Base-by-base conservation (phyloP, 2,888 invertebrate species). In the Hirtodrosophila alboralis region DNA sequence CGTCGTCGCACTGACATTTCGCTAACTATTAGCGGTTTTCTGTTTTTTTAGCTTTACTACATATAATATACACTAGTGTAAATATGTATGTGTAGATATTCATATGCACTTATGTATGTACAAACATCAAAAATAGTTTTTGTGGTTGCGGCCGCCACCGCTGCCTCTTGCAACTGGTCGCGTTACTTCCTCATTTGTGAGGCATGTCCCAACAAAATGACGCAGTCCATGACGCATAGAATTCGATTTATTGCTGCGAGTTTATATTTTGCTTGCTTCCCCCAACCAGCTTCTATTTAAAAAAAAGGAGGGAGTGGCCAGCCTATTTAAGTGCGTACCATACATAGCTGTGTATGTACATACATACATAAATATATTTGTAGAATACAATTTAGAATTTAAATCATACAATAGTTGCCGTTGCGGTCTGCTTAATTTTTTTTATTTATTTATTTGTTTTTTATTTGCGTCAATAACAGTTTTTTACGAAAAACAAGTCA, bases 191-290 rank as follows among this genome's bases (percentile, higher is more conserved):
- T 61, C 52, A 68, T 54, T n/a, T 68, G 54, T 56, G 51, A 43
- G 52, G 69, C 74, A 60, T 61, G 45, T 49, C 75, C 75, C 61
- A 75, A 74, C 30, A 62, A 70, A 65, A 70, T 75, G 76, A 72
- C 76, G 73, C 67, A 73, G 60, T 61, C 56, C 62, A 69, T 69
- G 69, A 69, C 69, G 69, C 69, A 69, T 69, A 68, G 31, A 52
- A 34, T 67, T 66, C 38, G 54, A 44, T 68, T 47, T 37, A 68
- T 43, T 36, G 27, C 38, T 33, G 10, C 27, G 49, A 57, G 33
- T 31, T 26, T 13, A 49, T 56, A 49, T 56, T 56, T 57, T 47
- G 33, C 28, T 18, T 18, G 53, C 45, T 45, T 56, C 18, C 18
- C 18, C 18, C 1, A 3, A 18, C 18, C 18, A 3, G 3, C 18